Base-by-base conservation (phyloP, 2,797 vertebrate species). In the Brachymystax lenok region DNA sequence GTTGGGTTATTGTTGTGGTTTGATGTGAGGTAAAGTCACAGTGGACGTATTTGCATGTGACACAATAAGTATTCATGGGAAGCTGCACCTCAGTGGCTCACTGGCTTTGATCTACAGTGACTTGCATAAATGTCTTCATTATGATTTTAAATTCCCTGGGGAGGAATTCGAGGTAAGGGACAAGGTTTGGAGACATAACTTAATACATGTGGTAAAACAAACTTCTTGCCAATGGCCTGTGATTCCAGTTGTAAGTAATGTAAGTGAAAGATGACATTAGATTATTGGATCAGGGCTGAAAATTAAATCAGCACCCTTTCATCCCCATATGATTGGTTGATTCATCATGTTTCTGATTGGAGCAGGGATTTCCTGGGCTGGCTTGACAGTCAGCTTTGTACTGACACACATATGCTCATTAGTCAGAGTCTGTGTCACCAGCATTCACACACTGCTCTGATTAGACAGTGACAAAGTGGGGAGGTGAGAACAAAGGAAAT, bases 391-490 rank as follows among this genome's bases (percentile, higher is more conserved):
- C 40, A 24, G 40, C 40, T 28, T 50, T 46, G 71, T 74, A 74
- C 68, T 56, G 70, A 76, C 46, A 59, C 46, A 51, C 56, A 66
- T 21, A 51, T 59, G 51, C 59, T 61, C 69, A 19, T 54, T 52
- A 59, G 24, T 66, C 19, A 50, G 6, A 75, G 35, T 63, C 10
- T 54, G 50, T 52, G 40, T 52, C n/a, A 17, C 16, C 50, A 30
- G 24, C 24, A 19, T n/a, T 52, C 12, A n/a, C 27, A 21, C 40
- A 46, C 40, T 10, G 13, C 69, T 8, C 0, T 80, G 73, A 81
- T 0, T 71, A 0, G 69, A 82, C 82, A 73, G 40, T 71, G 86
- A 88, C 54, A 16, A 56, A 77, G 80, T 59, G 81, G 75, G 73
- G 0, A 12, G 24, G 69, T 3, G 50, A 67, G 69, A 17, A 7